Conservation (phyloP, 2,113 vertebrate genomes). For the Puntigrus tetrazona region DNA sequence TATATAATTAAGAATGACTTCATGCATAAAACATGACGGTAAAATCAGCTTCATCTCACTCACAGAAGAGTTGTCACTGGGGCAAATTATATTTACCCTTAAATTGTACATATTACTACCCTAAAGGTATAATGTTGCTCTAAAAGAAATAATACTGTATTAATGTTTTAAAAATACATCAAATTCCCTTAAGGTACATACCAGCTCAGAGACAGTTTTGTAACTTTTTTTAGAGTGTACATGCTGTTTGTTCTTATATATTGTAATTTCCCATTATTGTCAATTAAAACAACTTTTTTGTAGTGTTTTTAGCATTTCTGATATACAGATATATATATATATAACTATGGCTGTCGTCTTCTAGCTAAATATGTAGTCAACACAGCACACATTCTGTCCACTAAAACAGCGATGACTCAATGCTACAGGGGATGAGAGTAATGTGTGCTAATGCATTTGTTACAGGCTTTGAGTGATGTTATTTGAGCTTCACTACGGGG, state of each 20-base stretch:
- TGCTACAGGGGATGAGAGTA: neutral
- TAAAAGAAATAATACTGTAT: too few species aligned
- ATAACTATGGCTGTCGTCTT: neutral
- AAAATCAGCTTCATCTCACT: neutral
- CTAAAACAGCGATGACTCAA: conserved; percentile 10
- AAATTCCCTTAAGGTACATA: too few species aligned
- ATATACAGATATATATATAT: neutral
- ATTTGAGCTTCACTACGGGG: neutral
- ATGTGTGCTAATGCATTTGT: conserved; percentile 6
- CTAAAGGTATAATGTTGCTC: too few species aligned
- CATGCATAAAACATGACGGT: neutral
- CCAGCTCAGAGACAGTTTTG: too few species aligned
- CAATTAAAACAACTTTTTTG: neutral
- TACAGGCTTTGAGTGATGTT: conserved; percentile 2
- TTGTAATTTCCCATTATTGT: neutral
- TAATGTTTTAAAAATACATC: too few species aligned
- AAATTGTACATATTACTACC: too few species aligned
- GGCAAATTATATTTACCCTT: too few species aligned
- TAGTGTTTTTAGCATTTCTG: neutral
- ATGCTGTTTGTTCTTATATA: neutral
- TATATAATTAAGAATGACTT: neutral
- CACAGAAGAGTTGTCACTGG: neutral
- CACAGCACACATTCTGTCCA: neutral
- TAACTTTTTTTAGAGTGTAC: neutral
- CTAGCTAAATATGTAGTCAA: neutral